These are phyloP conservation scores for Cepaea hortensis DNA, from an alignment of 2,888 invertebrate genomes.

Conservation along the genomic window DNA sequence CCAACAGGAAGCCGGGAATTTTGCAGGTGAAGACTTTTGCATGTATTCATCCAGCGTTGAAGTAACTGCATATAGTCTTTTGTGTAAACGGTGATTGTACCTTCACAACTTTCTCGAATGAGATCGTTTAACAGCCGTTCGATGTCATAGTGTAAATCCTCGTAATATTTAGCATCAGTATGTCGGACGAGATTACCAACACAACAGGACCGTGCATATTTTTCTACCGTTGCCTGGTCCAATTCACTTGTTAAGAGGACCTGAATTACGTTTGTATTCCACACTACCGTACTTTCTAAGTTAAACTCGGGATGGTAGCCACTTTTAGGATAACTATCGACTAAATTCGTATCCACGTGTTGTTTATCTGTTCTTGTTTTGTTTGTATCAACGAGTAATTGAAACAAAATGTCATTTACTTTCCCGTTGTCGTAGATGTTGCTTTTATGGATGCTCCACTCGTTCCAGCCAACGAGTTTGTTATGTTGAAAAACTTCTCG, in stretches of 20 bases:
- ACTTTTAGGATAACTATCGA: background rate
- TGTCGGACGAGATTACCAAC: conserved; percentile 17
- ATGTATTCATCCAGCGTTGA: conserved; percentile 56
- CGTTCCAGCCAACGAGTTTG: conserved; percentile 32
- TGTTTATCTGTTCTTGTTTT: background rate
- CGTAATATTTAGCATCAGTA: conserved; percentile 41
- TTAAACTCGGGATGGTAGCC: background rate
- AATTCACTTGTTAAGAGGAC: conserved; percentile 3
- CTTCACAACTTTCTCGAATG: background rate
- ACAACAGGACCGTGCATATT: conserved; percentile 12
- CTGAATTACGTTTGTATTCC: background rate
- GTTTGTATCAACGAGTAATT: background rate
- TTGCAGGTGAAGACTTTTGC: conserved; percentile 47
- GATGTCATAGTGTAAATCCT: conserved; percentile 48
- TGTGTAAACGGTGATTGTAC: conserved; percentile 40
- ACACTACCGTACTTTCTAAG: background rate
- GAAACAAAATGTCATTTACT: conserved; percentile 23
- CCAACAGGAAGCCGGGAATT: background rate
- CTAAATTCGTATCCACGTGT: background rate
- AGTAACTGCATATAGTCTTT: conserved; percentile 55
- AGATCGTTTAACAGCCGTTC: conserved; percentile 49
- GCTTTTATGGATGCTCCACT: conserved; percentile 56
- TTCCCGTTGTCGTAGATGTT: conserved; percentile 52
- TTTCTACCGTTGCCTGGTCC: background rate
- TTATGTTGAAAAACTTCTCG: conserved; percentile 55